Evolutionary conservation across 2,888 invertebrate genomes (phyloP).

Genomic region (Lydus trimaculatus): DNA sequence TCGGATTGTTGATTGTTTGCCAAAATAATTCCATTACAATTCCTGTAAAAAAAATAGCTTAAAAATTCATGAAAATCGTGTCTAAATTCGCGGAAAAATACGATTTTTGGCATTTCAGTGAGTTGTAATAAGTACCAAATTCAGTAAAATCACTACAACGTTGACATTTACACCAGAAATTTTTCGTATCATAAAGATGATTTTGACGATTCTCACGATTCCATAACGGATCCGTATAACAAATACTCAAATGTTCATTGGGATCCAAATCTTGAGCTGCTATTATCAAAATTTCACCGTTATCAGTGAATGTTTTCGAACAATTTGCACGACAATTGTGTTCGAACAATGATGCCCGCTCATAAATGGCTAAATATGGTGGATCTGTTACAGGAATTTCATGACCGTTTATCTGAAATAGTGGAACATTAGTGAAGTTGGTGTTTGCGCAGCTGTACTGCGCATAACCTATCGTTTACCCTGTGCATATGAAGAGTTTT

Average conservation of each 20-base stretch:
- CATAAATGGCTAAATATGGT: constrained; percentile 72
- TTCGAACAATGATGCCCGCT: constrained; percentile 77
- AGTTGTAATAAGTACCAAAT: constrained; percentile 75
- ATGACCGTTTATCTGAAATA: constrained; percentile 75
- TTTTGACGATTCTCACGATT: constrained; percentile 77
- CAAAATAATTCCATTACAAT: constrained; percentile 67
- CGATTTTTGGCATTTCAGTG: constrained; percentile 70
- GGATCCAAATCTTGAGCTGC: constrained; percentile 67
- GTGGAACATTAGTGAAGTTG: constrained; percentile 4
- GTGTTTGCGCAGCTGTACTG: no score
- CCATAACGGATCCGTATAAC: constrained; percentile 86
- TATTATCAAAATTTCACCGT: constrained; percentile 69
- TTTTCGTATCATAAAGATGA: constrained; percentile 78
- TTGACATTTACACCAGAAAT: constrained; percentile 75
- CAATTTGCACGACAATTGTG: constrained; percentile 85
- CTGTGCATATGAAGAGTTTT: no score
- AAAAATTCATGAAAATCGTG: background rate
- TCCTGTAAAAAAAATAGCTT: constrained; percentile 59
- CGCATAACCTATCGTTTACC: no score
- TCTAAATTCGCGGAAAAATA: constrained; percentile 38
- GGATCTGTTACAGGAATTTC: constrained; percentile 80
- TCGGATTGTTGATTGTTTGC: constrained; percentile 64
- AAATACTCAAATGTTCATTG: constrained; percentile 77
- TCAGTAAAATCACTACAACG: constrained; percentile 79
- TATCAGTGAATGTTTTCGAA: constrained; percentile 77